Evolutionary conservation across 2,888 invertebrate genomes (phyloP), one percentile per base, ranked within the genome.

Genomic region (Dorcus hopei): DNA sequence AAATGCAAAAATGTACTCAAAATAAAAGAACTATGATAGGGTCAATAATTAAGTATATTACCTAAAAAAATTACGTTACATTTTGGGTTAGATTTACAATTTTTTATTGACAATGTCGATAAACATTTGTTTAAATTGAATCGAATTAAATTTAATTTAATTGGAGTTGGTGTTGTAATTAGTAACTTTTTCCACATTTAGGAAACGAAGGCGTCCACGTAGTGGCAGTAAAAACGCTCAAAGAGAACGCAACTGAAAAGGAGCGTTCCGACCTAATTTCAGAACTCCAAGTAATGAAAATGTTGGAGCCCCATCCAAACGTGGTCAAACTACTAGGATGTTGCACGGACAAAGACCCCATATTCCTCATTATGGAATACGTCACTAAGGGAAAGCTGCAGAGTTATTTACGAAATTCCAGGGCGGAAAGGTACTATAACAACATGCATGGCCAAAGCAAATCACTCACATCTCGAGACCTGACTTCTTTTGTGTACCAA

Each of bases 161-260:
- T 26, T 26, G 14, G 14, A 26, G 5, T 26, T 26, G 26, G 26
- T 5, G 26, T 26, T 26, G 26, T 26, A 26, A 33, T 33, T 7
- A 5, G 3, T 33, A 7, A 33, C 26, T 33, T 33, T 33, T 7
- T 33, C 7, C 7, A 33, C 26, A 5, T 33, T 6, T 7, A 33
- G 26, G 26, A 33, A 33, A 33, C 26, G 26, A 33, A 33, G 26
- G 26, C 1, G 26, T 33, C 26, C 26, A 33, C 26, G 89, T 91
- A 1, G 95, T 96, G 0, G 96, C 96, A 9, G 95, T 96, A 41
- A 96, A 96, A 79, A 96, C 95, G 0, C 81, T 95, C n/a, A 95
- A 95, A 80, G 95, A 94, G 76, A 93, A 92, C 70, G 94, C 95
- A 0, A 89, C 90, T 1, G 94, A 94, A 73, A 86, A 91, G 55